phyloP scores from a whole-genome alignment of 2,113 vertebrate species.

The Onychostoma macrolepis region DNA sequence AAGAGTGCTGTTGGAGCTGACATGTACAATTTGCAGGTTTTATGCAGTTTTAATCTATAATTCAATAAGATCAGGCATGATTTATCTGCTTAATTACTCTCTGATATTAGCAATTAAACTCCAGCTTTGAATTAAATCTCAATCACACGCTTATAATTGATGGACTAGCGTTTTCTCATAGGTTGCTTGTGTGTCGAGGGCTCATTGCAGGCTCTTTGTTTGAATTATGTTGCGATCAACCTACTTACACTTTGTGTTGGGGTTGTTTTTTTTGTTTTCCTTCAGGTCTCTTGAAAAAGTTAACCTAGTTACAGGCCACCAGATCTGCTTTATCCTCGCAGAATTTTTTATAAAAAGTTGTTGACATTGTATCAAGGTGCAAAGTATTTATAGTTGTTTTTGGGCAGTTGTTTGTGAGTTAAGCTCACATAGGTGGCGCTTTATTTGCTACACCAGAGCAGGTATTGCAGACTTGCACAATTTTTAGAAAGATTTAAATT shows the following conservation, averaged over 20 bases:
- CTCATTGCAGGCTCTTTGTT: slow-evolving; percentile 59
- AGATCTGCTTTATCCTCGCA: background rate
- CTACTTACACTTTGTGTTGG: slow-evolving; percentile 55
- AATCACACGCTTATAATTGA: slow-evolving; percentile 80
- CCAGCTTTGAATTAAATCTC: slow-evolving; percentile 81
- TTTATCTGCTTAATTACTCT: slow-evolving; percentile 82
- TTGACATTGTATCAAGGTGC: background rate
- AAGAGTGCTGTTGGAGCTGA: slow-evolving; percentile 76
- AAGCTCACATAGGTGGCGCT: background rate
- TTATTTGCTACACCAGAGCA: background rate
- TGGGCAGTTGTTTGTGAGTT: background rate
- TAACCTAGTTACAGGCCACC: background rate
- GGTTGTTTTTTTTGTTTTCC: slow-evolving; percentile 50
- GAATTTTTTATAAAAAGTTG: background rate
- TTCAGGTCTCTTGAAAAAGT: background rate
- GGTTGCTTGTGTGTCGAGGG: slow-evolving; percentile 67
- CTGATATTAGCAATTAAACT: slow-evolving; percentile 84
- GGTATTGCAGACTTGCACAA: background rate
- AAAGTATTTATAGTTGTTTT: background rate
- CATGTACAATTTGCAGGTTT: slow-evolving; percentile 77
- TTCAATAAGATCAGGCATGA: slow-evolving; percentile 82
- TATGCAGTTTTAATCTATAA: slow-evolving; percentile 79
- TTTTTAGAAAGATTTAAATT: too few relatives aligned
- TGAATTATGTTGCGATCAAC: slow-evolving; percentile 28
- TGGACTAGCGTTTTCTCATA: slow-evolving; percentile 73